Evolutionary conservation across 2,797 vertebrate genomes (phyloP), one percentile per base, ranked within the genome.

Genomic region (Enteromius trimaculatus): DNA sequence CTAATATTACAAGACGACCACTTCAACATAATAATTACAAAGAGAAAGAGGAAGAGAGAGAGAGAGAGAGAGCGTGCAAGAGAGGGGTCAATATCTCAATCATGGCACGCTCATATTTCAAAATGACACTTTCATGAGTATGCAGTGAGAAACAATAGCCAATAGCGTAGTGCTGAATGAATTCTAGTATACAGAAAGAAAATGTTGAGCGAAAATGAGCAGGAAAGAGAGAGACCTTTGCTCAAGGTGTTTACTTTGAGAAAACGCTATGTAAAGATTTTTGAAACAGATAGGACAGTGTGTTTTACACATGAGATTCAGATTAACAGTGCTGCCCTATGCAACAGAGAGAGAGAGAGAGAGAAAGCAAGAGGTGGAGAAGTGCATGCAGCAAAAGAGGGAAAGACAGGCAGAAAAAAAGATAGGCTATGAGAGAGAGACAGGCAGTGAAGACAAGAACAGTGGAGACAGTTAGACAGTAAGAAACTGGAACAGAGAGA

Each of bases 311-410:
- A 58, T 34, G 31, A 49, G 37, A 70, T 66, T 47, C 19, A 21
- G 42, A 10, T 76, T 44, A 72, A 29, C 55, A 87, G 85, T 13
- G 80, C 62, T 44, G 81, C 72, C 44, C 39, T 79, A 23, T 86
- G 82, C 82, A 86, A 84, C 62, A 90, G 71, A 39, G 1, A 71
- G 53, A 21, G 21, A 39, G 13, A 17, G 17, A 31, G 6, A 55
- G 47, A 37, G 23, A 17, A 19, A 8, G 44, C 21, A 44, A 39
- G 53, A 77, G 44, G 19, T 51, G 16, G 29, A 70, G 10, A 51
- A 51, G 49, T 17, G 49, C 17, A 44, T 51, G 17, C 16, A 51
- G 49, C 37, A 81, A 72, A 4, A 31, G n/a, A 39, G 17, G 26
- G 49, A 44, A 44, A 72, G 39, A 51, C n/a, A 44, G 8, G 51